Evolutionary conservation across 2,797 vertebrate species (phyloP).

Genomic region (Chromis chromis): DNA sequence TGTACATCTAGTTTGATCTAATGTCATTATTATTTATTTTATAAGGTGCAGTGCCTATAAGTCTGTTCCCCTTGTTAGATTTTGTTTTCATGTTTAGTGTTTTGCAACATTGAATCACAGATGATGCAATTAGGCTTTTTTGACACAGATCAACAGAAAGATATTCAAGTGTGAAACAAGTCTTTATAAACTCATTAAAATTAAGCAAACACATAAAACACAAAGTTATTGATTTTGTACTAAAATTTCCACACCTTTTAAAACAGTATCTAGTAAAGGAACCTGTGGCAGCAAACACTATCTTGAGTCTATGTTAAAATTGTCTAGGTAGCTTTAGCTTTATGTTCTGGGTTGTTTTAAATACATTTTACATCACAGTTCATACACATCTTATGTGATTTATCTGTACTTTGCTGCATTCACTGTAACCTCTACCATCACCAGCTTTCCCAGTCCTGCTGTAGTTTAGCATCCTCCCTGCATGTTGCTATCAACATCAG

Average conservation of each 20-base stretch:
- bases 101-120: background rate
- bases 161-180: background rate
- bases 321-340: background rate
- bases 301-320: background rate
- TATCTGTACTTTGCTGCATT: background rate
- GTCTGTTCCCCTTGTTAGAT: background rate
- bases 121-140: background rate
- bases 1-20: conserved; percentile 1
- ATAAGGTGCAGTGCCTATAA: conserved; percentile 1
- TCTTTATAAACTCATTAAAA: background rate
- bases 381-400: background rate
- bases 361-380: background rate
- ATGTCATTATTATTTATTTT: conserved; percentile 39
- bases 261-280: background rate
- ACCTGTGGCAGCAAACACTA: background rate
- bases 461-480: background rate
- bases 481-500: background rate
- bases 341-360: background rate
- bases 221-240: too few species aligned
- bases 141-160: background rate
- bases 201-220: background rate
- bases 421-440: background rate
- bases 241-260: background rate
- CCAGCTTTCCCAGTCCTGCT: background rate
- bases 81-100: background rate